phyloP scores from a whole-genome alignment of 2,113 vertebrate species.

The Toxotes jaculatrix region DNA sequence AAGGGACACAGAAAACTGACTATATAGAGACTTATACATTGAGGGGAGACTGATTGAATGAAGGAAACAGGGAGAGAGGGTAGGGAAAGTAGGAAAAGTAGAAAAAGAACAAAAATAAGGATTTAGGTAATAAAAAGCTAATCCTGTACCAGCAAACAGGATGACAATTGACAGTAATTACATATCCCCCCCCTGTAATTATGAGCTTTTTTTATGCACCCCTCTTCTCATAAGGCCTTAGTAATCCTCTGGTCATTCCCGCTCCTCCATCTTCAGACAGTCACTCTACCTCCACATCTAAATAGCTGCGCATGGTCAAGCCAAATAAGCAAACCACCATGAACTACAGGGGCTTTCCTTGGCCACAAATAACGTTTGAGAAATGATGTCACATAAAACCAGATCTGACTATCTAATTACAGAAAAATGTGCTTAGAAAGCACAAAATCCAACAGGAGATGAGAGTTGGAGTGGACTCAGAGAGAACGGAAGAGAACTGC shows the following conservation, averaged over 20 bases:
- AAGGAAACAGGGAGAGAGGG: neutral
- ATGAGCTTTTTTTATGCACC: slow-evolving; percentile 50
- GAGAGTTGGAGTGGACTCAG: slow-evolving; percentile 37
- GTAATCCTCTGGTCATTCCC: slow-evolving; percentile 63
- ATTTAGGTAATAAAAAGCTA: slow-evolving; percentile 53
- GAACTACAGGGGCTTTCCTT: slow-evolving; percentile 64
- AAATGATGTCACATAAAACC: slow-evolving; percentile 72
- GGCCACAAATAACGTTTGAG: slow-evolving; percentile 61
- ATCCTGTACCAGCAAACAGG: slow-evolving; percentile 61
- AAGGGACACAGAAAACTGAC: neutral
- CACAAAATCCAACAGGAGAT: slow-evolving; percentile 53
- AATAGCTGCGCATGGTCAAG: slow-evolving; percentile 60
- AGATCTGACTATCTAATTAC: slow-evolving; percentile 67
- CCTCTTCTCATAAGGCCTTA: slow-evolving; percentile 50
- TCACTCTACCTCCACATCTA: slow-evolving; percentile 43
- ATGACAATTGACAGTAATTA: slow-evolving; percentile 73
- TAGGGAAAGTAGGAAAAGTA: slow-evolving; percentile 18
- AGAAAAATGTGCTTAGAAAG: slow-evolving; percentile 67
- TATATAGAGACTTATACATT: neutral
- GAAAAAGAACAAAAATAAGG: slow-evolving; percentile 16
- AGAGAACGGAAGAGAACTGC: slow-evolving; percentile 23
- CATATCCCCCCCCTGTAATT: slow-evolving; percentile 62
- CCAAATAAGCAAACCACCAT: slow-evolving; percentile 65
- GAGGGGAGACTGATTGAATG: slow-evolving; percentile 3
- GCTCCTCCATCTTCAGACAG: slow-evolving; percentile 48